Percentiles rank a stretch among this genome's conserved stretches.
Conservation (phyloP, 2,113 vertebrate species). For the Coryphaenoides rupestris region DNA sequence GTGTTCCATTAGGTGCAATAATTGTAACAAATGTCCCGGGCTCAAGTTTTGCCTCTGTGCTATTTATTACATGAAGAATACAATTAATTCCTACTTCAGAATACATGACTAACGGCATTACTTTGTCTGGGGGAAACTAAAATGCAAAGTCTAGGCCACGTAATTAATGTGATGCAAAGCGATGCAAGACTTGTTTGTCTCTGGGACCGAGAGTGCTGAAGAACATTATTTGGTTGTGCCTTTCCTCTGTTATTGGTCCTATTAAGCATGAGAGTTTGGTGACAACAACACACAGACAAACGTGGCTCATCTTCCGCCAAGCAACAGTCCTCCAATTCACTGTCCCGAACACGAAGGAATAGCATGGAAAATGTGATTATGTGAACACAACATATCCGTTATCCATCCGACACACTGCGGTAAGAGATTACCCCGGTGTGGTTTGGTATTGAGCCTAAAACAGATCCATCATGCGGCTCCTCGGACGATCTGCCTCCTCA, state of each 20-base stretch:
- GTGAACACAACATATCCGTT: constrained; percentile 14
- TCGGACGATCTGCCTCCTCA: constrained; percentile 10
- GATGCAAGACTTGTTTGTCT: constrained; percentile 61
- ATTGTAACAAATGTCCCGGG: constrained; percentile 56
- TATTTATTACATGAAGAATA: constrained; percentile 42
- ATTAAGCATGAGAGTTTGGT: constrained; percentile 43
- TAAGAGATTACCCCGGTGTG: constrained; percentile 7
- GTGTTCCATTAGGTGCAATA: constrained; percentile 35
- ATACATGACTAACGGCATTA: constrained; percentile 51
- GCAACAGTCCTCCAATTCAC: constrained; percentile 19
- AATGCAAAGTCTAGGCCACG: constrained; percentile 54
- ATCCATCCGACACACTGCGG: constrained; percentile 18
- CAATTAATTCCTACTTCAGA: constrained; percentile 52
- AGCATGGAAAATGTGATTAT: constrained; percentile 34
- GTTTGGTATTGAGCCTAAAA: constrained; percentile 24
- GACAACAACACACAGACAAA: constrained; percentile 38
- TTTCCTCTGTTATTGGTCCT: constrained; percentile 35
- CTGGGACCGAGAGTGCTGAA: constrained; percentile 32
- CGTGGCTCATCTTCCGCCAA: no score
- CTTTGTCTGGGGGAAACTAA: constrained; percentile 37
- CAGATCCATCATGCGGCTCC: constrained; percentile 5
- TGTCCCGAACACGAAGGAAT: constrained; percentile 17
- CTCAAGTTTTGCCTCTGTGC: constrained; percentile 34
- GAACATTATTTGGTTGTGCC: constrained; percentile 46
- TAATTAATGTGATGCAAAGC: constrained; percentile 57